These are phyloP conservation scores for Diadema setosum DNA, from an alignment of 35 echinoderm and acorn worm genomes.

Conservation along the genomic window DNA sequence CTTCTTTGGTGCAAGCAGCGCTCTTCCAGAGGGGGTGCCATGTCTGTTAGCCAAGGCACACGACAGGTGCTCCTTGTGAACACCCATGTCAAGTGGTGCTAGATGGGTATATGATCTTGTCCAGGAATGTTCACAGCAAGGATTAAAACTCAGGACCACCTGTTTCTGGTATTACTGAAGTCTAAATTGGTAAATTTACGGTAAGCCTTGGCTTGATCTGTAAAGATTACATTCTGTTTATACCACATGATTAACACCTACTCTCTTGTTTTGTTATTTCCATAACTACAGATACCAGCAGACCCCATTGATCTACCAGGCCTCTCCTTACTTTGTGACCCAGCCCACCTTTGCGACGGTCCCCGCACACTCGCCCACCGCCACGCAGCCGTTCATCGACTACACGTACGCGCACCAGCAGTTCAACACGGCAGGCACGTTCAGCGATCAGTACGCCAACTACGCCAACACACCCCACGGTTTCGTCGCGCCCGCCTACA, in stretches of 20 bases:
- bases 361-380: constrained; percentile 1
- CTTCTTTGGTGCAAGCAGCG: too few relatives aligned
- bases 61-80: too few relatives aligned
- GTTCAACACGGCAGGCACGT: neutral
- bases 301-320: constrained; percentile 12
- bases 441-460: neutral
- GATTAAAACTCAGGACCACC: too few relatives aligned
- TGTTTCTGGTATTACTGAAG: too few relatives aligned
- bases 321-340: constrained; percentile 3
- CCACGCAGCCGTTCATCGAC: constrained; percentile 14
- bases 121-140: too few relatives aligned
- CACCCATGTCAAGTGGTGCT: too few relatives aligned
- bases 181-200: too few relatives aligned
- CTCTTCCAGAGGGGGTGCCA: too few relatives aligned
- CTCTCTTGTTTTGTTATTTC: neutral
- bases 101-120: too few relatives aligned
- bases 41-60: too few relatives aligned
- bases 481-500: neutral
- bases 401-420: constrained; percentile 6
- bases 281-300: neutral
- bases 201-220: too few relatives aligned
- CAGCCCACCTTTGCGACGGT: constrained; percentile 3
- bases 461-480: constrained; percentile 13
- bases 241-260: neutral
- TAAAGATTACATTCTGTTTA: neutral